phyloP scores from a whole-genome alignment of 2,888 invertebrate species.

The Habrosyne pyritoides region DNA sequence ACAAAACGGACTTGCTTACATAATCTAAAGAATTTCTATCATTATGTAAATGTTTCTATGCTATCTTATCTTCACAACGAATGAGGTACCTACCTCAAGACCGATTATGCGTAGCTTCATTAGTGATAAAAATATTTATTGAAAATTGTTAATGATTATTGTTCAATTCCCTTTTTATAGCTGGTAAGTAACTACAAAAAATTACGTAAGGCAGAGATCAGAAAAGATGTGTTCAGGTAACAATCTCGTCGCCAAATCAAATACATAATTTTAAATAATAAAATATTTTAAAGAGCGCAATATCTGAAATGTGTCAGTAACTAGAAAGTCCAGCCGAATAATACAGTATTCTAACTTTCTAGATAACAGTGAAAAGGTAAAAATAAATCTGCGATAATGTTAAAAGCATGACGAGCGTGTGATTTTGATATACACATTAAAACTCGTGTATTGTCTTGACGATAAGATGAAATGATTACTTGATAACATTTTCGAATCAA shows the following conservation, averaged over 20 bases:
- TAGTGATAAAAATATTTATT: background rate
- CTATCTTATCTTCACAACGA: constrained; percentile 24
- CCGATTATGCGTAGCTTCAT: constrained; percentile 8
- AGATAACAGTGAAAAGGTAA: background rate
- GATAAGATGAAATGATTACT: background rate
- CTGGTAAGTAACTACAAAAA: too few relatives aligned
- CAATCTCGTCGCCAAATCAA: too few relatives aligned
- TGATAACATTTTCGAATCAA: background rate
- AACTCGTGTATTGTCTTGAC: background rate
- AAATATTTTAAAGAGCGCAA: too few relatives aligned
- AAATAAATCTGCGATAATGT: background rate
- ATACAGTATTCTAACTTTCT: background rate
- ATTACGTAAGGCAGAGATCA: too few relatives aligned
- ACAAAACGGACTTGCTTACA: constrained; percentile 6
- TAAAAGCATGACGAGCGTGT: background rate
- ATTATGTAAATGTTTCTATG: constrained; percentile 23
- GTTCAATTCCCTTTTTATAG: too few relatives aligned
- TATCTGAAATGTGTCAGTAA: background rate
- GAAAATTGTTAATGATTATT: too few relatives aligned
- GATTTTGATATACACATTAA: background rate
- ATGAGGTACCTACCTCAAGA: constrained; percentile 20
- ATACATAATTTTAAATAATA: too few relatives aligned
- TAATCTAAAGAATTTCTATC: constrained; percentile 23
- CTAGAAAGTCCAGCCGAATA: background rate
- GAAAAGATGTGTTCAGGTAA: too few relatives aligned